Conservation (phyloP, 2,113 vertebrate genomes). For the Rhabdomys dilectus region DNA sequence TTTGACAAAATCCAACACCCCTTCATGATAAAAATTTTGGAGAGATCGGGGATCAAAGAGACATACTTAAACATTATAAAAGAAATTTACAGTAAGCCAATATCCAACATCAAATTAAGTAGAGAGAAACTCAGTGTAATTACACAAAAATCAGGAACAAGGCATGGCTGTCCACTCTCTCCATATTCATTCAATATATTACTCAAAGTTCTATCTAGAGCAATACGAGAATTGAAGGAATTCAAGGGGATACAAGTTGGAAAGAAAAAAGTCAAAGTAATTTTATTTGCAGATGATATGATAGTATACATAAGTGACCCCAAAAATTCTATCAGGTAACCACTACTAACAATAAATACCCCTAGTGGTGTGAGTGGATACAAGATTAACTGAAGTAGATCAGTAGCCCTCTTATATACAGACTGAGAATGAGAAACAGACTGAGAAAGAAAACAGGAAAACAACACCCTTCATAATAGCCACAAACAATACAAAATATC, state of each 20-base stretch:
- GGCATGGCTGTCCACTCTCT: neutral
- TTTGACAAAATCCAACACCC: neutral
- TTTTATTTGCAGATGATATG: neutral
- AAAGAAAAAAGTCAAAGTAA: neutral
- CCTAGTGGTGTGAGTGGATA: neutral
- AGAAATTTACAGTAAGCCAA: neutral
- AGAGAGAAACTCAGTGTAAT: neutral
- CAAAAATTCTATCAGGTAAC: neutral
- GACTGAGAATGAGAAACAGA: neutral
- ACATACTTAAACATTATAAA: neutral
- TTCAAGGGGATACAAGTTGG: neutral
- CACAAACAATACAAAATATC: neutral
- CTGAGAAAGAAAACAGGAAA: neutral
- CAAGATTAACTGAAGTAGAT: neutral
- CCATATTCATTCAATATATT: neutral
- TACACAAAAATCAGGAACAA: neutral
- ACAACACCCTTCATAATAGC: neutral
- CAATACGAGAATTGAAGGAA: neutral
- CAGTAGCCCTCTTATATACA: neutral
- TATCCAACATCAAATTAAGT: neutral
- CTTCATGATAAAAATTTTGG: neutral
- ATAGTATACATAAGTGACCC: neutral
- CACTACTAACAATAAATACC: neutral
- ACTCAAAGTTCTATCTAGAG: neutral
- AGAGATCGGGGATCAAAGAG: neutral